Evolutionary conservation across 2,113 vertebrate genomes (phyloP), one percentile per base, ranked within the genome.

Genomic region (Lepus europaeus): DNA sequence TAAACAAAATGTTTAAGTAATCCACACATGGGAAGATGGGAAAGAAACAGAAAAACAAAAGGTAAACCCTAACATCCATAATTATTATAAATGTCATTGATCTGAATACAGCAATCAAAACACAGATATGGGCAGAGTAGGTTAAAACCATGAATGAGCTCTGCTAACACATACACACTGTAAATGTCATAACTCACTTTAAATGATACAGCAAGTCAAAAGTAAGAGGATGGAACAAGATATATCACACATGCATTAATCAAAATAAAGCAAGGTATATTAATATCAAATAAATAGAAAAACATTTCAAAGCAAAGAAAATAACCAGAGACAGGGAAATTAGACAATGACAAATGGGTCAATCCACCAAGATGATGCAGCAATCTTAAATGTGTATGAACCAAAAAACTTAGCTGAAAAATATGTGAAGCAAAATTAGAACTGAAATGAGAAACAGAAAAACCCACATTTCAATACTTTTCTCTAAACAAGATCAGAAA

Each of bases 371-470:
- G 23, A 87, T 23, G 49, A 64, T 23, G 69, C 16, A 66, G 29
- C 13, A 93, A 79, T 72, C 25, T 31, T 81, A 80, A 70, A 77
- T 89, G 20, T 91, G 4, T 51, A 64, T 36, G 29, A 95, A 39
- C n/a, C n/a, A 88, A 39, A 88, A 7, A 49, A 87, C 12, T 77
- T 6, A 88, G 61, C 14, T 95, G 33, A 3, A 96, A 79, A 81
- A 90, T 73, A 56, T 5, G 16, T 29, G 17, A 93, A 64, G 31
- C 53, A 81, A 92, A 96, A 92, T 23, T 0, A 83, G 29, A 82
- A 96, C 45, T 82, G 22, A 96, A 93, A 80, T 29, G 45, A 89
- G 61, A 91, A 89, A 85, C 39, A 14, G 9, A 66, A 59, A 88
- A 85, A 78, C 9, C 22, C 6, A 91, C 33, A 87, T 78, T 39